Base-by-base conservation (phyloP, 2,888 invertebrate genomes). In the Synergus gifuensis region DNA sequence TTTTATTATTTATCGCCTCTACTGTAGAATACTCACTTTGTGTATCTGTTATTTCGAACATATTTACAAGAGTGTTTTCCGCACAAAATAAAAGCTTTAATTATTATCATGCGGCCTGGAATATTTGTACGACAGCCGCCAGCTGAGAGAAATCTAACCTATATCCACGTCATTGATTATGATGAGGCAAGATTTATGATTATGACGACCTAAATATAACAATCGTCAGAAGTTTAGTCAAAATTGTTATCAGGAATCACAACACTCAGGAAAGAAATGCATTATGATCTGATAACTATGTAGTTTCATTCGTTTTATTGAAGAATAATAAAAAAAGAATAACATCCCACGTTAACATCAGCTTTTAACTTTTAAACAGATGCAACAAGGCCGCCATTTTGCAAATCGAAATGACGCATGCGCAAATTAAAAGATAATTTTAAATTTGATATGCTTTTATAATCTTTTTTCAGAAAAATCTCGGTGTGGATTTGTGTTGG, bases 1-100 rank as follows among this genome's bases (percentile, higher is more conserved):
- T 60, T 18, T 44, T 76, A 44, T 76, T 40, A 66, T 46, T 73
- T 60, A 63, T 76, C 18, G 62, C 5, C 46, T 66, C 46, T 76
- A 76, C 63, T 40, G n/a, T 16, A 78, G 77, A 79, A 76, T 88
- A 94, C 95, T 95, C 93, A 97, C 97, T 97, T 93, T 97, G 97
- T 44, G 96, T 95, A 89, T 97, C 97, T 84, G 96, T 95, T 89
- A 97, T 95, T 92, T 97, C 96, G 91, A 97, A 96, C 97, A 97
- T 97, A 89, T 92, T 94, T 85, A 81, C 77, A 40, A 58, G 28
- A 49, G 36, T 16, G 36, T 60, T 76, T 9, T 76, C 22, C 16
- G 28, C 62, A 77, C n/a, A 22, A n/a, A 44, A 79, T 64, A 63
- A 76, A 77, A 69, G 63, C 40, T 58, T 67, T 67, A 58, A 62